Evolutionary conservation across 2,113 vertebrate genomes (phyloP), one percentile per base, ranked within the genome.

Genomic region (Rhinolophus ferrumequinum): DNA sequence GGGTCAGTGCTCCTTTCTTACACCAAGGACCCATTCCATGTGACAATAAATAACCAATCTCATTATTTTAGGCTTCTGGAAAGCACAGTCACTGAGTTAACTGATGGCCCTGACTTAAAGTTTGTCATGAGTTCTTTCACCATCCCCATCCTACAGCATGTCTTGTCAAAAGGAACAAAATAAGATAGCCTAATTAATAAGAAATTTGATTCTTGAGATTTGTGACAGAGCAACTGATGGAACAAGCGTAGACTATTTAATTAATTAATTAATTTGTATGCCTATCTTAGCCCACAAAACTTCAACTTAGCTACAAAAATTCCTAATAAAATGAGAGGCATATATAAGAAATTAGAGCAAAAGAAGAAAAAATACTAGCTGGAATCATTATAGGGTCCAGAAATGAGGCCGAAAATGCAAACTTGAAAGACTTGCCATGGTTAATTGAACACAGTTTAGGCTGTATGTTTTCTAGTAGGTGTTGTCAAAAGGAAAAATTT

Each of bases 251-350:
- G 30, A 19, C 60, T 67, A 18, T 56, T 90, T 67, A 44, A 44
- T 44, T 44, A 54, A 72, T 66, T 69, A 38, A 54, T 67, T 70
- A 50, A 12, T 80, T 67, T 75, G 54, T 72, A 47, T 54, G n/a
- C 52, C 76, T 56, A 24, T 13, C 10, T 87, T 35, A 70, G 73
- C 93, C 22, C 13, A 58, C 24, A 52, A 69, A 56, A 9, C 94
- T 97, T 94, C 77, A 88, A 6, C 44, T 76, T 97, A 24, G 62
- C 28, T 82, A 41, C 28, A 77, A 73, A 89, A 88, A 90, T 96
- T 67, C 2, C 13, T 60, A 35, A 62, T 80, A 70, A 81, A 30
- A 70, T 66, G 66, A 69, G 33, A 47, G 5, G 3, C 15, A 15
- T 56, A 94, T 35, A 69, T 60, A 58, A 73, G 33, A 82, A 85